Conservation (phyloP, 92 coral and sea anemone genomes). For the Bergia puertoricense region DNA sequence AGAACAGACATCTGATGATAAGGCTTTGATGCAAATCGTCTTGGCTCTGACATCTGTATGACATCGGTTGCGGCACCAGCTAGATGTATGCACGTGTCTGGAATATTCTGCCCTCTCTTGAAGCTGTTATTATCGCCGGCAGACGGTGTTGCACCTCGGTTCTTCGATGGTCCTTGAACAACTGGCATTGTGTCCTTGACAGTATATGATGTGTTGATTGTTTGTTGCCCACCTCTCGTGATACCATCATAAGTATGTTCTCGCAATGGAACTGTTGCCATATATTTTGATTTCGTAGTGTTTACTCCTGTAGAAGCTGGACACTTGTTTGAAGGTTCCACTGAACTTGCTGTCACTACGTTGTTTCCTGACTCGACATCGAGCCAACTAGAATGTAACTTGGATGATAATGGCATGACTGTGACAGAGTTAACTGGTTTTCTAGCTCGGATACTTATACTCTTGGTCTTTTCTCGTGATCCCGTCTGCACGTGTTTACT, state of each 20-base stretch:
- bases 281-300: not conserved
- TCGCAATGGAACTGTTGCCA: not conserved
- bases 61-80: not conserved
- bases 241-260: not conserved
- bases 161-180: not conserved
- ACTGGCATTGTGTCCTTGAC: not conserved
- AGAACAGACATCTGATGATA: not conserved
- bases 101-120: not conserved
- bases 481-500: not conserved
- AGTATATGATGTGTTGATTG: not conserved
- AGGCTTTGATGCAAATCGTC: not conserved
- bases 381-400: not conserved
- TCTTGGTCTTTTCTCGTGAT: not conserved
- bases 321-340: not conserved
- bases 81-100: not conserved
- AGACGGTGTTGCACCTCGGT: not conserved
- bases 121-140: not conserved
- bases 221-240: not conserved
- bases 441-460: constrained; percentile 5
- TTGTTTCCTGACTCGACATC: not conserved
- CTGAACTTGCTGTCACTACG: not conserved
- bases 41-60: not conserved
- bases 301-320: not conserved
- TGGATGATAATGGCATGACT: constrained; percentile 24
- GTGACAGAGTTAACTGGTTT: constrained; percentile 42